These are phyloP conservation scores for Microctonus aethiopoides DNA, from an alignment of 2,888 invertebrate species.

Conservation along the genomic window DNA sequence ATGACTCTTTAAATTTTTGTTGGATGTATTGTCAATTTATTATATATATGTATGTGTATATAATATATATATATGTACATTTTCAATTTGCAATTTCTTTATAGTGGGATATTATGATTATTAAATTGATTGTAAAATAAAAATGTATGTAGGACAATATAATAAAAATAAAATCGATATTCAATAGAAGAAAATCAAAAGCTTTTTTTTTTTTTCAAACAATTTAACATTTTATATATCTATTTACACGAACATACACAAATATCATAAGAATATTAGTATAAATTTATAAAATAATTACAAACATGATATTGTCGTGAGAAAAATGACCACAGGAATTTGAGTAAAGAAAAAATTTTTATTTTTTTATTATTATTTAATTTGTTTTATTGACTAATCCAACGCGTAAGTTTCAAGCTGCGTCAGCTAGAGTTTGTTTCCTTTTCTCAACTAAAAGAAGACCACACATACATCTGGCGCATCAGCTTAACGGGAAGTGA, in stretches of 20 bases:
- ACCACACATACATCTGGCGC: neutral
- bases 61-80: neutral
- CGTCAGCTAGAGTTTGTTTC: neutral
- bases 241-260: too few relatives aligned
- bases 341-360: too few relatives aligned
- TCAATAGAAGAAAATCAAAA: neutral
- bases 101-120: neutral
- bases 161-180: neutral
- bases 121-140: neutral
- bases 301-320: neutral
- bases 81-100: neutral
- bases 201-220: neutral
- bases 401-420: slow-evolving; percentile 4
- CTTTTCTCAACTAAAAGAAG: neutral
- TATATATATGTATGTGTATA: neutral
- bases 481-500: neutral
- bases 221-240: neutral
- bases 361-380: neutral
- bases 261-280: neutral
- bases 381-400: neutral
- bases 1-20: neutral
- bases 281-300: neutral
- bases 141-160: neutral
- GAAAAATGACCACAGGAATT: too few relatives aligned
- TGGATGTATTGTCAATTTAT: neutral